These are phyloP conservation scores for Dryobates pubescens DNA, from an alignment of 2,797 vertebrate genomes.

Conservation along the genomic window DNA sequence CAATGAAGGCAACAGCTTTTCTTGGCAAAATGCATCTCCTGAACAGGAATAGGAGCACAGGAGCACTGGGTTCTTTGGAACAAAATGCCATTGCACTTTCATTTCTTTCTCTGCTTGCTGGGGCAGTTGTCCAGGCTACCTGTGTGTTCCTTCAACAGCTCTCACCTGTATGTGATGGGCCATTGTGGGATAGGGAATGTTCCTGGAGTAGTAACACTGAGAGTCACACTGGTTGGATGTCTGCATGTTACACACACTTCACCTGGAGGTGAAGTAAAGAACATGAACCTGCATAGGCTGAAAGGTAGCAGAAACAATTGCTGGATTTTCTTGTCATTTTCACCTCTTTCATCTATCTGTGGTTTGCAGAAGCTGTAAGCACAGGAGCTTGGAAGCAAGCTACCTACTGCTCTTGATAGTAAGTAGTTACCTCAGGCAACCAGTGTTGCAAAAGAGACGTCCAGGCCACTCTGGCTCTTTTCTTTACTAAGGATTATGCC, in stretches of 20 bases:
- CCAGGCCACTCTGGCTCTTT: no score
- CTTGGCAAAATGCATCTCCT: background rate
- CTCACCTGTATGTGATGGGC: conserved; percentile 74
- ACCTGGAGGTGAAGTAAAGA: conserved; percentile 40
- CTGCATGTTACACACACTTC: background rate
- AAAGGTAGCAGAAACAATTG: background rate
- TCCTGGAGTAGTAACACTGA: conserved; percentile 50
- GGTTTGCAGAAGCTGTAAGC: background rate
- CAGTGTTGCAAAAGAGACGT: no score
- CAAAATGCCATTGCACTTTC: accelerated
- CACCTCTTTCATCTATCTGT: background rate
- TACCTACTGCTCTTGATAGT: background rate
- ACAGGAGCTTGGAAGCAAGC: background rate
- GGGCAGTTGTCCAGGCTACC: background rate
- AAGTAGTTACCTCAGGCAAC: background rate
- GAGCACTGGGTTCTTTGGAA: background rate
- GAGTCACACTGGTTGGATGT: accelerated
- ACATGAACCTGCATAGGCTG: background rate
- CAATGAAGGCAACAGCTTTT: background rate
- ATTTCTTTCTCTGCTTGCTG: background rate
- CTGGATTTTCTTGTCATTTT: background rate
- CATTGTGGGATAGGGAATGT: conserved; percentile 66
- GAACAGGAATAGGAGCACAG: background rate
- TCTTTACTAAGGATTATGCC: no score
- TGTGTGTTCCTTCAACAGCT: background rate